Conservation (phyloP, 2,888 invertebrate genomes). For the Salpingus planirostris region DNA sequence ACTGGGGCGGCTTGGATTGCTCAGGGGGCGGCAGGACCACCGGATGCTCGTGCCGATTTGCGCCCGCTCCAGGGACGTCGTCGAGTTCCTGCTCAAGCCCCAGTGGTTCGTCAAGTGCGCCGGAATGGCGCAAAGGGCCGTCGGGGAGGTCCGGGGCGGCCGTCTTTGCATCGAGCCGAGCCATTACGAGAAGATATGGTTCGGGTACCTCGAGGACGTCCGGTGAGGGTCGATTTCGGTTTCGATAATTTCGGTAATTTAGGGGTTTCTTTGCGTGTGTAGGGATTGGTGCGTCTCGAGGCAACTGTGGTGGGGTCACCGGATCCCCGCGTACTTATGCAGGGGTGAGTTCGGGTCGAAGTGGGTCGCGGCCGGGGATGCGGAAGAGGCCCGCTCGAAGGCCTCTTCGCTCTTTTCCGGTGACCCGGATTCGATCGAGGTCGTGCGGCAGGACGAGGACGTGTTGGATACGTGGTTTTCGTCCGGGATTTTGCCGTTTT, state of each 20-base stretch:
- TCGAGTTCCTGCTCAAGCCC: constrained; percentile 91
- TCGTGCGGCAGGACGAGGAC: constrained; percentile 76
- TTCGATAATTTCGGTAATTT: background rate
- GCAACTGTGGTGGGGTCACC: constrained; percentile 99
- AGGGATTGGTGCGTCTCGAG: constrained; percentile 98
- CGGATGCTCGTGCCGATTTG: constrained; percentile 95
- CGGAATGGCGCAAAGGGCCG: constrained; percentile 82
- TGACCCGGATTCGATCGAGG: constrained; percentile 45
- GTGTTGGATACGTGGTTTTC: constrained; percentile 99
- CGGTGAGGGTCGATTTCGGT: constrained; percentile 38
- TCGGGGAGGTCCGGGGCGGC: constrained; percentile 68
- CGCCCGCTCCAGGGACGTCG: constrained; percentile 93
- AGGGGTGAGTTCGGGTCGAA: constrained; percentile 16
- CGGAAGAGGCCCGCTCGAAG: constrained; percentile 66
- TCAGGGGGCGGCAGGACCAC: constrained; percentile 58
- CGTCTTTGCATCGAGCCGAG: constrained; percentile 78
- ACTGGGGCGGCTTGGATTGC: constrained; percentile 58
- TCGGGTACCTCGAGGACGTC: constrained; percentile 91
- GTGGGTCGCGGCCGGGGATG: constrained; percentile 43
- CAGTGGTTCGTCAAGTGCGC: constrained; percentile 95
- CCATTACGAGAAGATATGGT: constrained; percentile 87
- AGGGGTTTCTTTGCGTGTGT: no score
- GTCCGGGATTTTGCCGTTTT: constrained; percentile 91
- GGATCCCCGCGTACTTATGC: constrained; percentile 80
- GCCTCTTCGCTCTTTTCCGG: constrained; percentile 60